Evolutionary conservation across 2,113 vertebrate genomes (phyloP), one percentile per base, ranked within the genome.

Genomic region (Sceloporus tristichus): DNA sequence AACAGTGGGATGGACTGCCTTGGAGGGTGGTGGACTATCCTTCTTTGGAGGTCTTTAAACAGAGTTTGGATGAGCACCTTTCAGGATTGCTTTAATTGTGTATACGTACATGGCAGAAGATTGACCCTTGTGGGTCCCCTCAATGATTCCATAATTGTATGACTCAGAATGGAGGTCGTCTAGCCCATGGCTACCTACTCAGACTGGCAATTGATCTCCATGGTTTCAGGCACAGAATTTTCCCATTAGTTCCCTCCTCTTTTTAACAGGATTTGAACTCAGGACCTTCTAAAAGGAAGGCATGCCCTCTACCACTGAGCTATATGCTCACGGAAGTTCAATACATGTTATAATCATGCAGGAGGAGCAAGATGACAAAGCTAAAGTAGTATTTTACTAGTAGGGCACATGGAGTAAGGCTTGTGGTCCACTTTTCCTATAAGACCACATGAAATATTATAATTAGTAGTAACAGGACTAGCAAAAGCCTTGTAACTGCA

Each of bases 331-430:
- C 38, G 78, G 34, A 34, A 38, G 54, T n/a, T 48, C n/a, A 76
- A 2, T 48, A 53, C 90, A 84, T n/a, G 78, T 81, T 1, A 83
- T 92, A 82, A 88, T 90, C 85, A 83, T 54, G 18, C 74, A n/a
- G 48, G 53, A 29, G 5, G 5, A 29, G 11, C n/a, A 53, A 16
- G 11, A 62, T 62, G 73, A 56, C 11, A 74, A 85, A 13, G 21
- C 71, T 71, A 18, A 8, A 68, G 7, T 16, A 62, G 11, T 62
- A 62, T 62, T 62, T 18, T 62, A 62, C 59, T 18, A 62, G 59
- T 62, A 62, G 59, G 59, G 16, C 3, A 62, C 18, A 62, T 59
- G 59, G 18, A 62, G 18, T 62, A 62, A n/a, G 62, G 27, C 1
- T 48, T 68, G 23, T 9, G 21, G 66, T 48, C 8, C 80, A 68